phyloP scores from a whole-genome alignment of 2,113 vertebrate genomes.

The Isurus oxyrinchus region DNA sequence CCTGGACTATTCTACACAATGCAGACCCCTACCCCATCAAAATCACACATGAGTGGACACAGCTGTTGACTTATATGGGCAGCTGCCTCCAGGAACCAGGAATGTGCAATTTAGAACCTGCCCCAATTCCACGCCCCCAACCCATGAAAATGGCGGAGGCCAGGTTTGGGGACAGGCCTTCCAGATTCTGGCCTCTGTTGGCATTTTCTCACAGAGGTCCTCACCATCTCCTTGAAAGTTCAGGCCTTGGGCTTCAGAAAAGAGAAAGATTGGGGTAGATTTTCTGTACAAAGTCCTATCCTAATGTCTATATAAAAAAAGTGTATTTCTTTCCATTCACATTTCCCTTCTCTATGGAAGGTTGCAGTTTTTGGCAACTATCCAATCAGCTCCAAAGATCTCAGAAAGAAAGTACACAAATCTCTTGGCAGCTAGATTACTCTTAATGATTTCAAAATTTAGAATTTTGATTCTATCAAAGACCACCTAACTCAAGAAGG shows the following conservation, averaged over 20 bases:
- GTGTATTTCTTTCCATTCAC: not conserved
- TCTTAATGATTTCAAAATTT: not conserved
- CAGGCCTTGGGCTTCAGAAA: not conserved
- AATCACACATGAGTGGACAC: too few species aligned
- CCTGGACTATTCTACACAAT: too few species aligned
- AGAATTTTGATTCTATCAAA: not conserved
- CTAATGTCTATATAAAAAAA: not conserved
- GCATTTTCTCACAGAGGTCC: too few species aligned
- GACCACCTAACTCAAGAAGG: not conserved
- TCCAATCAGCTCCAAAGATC: not conserved
- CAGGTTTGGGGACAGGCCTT: too few species aligned
- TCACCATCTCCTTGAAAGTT: too few species aligned
- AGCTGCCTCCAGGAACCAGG: too few species aligned
- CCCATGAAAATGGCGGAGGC: too few species aligned
- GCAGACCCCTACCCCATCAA: too few species aligned
- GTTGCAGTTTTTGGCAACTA: not conserved
- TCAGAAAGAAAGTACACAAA: not conserved
- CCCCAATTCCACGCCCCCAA: too few species aligned
- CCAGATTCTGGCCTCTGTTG: too few species aligned
- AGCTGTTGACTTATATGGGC: too few species aligned
- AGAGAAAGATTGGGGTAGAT: not conserved
- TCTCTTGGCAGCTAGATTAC: not conserved
- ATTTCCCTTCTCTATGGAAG: not conserved
- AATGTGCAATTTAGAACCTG: too few species aligned
- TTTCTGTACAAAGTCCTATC: not conserved